phyloP scores from a whole-genome alignment of 2,888 invertebrate genomes.

The Leistus spinibarbis region DNA sequence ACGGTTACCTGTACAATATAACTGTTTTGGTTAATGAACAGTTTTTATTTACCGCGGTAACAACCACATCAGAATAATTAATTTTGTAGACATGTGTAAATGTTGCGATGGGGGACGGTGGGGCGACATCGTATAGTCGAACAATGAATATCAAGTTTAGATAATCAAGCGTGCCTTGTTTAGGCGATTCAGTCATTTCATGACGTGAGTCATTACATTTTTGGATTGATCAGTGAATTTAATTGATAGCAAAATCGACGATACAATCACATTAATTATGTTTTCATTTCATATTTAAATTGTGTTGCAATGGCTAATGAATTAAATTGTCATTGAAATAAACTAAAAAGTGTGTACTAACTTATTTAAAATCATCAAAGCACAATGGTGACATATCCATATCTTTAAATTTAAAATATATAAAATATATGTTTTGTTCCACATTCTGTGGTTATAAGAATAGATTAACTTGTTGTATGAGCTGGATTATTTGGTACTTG shows the following conservation, averaged over 20 bases:
- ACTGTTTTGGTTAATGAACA: neutral
- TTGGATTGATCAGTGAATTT: neutral
- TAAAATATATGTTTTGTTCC: too few relatives aligned
- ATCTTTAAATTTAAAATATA: too few relatives aligned
- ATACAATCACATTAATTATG: neutral
- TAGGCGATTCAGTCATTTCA: conserved; percentile 14
- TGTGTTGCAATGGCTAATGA: too few relatives aligned
- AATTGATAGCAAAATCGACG: neutral
- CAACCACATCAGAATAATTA: neutral
- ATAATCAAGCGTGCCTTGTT: neutral
- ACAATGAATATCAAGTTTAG: conserved; percentile 3
- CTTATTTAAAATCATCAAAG: neutral
- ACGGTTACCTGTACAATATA: neutral
- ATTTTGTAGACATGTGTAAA: neutral
- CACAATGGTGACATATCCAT: too few relatives aligned
- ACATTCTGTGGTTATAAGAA: too few relatives aligned
- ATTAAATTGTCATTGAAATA: neutral
- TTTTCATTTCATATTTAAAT: neutral
- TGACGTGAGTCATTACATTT: conserved; percentile 26
- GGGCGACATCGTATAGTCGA: neutral
- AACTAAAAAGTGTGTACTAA: neutral
- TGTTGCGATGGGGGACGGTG: neutral
- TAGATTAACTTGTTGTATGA: too few relatives aligned
- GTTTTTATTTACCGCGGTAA: neutral
- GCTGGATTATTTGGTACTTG: too few relatives aligned